phyloP scores from a whole-genome alignment of 2,113 vertebrate genomes.

The Triplophysa dalaica region DNA sequence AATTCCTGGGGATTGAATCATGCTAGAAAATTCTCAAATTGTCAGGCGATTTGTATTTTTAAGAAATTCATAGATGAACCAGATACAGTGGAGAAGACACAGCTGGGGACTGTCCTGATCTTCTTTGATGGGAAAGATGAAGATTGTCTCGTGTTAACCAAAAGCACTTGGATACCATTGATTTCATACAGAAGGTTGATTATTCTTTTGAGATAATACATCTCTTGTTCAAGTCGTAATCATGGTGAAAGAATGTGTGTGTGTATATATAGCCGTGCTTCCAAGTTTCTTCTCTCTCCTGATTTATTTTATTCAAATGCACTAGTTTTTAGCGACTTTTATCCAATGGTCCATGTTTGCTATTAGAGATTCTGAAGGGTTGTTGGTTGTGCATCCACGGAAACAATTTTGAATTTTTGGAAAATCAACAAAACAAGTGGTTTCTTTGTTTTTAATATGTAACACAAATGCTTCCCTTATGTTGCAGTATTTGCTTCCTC shows the following conservation, averaged over 20 bases:
- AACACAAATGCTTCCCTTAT: conserved; percentile 46
- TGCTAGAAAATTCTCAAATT: conserved; percentile 20
- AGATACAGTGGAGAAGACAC: conserved; percentile 35
- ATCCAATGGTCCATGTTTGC: conserved; percentile 12
- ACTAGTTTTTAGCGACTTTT: conserved; percentile 35
- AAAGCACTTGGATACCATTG: conserved; percentile 65
- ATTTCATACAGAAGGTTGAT: conserved; percentile 63
- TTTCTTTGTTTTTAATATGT: conserved; percentile 1
- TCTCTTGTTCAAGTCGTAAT: conserved; percentile 61
- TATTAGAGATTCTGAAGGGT: neutral
- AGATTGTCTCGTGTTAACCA: conserved; percentile 58
- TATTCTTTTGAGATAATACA: conserved; percentile 59
- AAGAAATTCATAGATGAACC: conserved; percentile 32
- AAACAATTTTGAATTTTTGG: neutral
- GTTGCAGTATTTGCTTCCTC: conserved; percentile 30
- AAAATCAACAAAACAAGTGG: neutral
- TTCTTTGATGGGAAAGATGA: conserved; percentile 39
- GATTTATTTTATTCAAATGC: conserved; percentile 35
- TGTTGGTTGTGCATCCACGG: neutral
- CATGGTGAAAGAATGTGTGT: conserved; percentile 54
- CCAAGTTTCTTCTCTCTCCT: conserved; percentile 38
- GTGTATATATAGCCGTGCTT: conserved; percentile 54
- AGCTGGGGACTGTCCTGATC: conserved; percentile 5
- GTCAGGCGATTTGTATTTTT: conserved; percentile 9
- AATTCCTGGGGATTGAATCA: conserved; percentile 4